These are phyloP conservation scores for Leptinotarsa texana DNA, from an alignment of 1,140 invertebrate species.

Conservation along the genomic window DNA sequence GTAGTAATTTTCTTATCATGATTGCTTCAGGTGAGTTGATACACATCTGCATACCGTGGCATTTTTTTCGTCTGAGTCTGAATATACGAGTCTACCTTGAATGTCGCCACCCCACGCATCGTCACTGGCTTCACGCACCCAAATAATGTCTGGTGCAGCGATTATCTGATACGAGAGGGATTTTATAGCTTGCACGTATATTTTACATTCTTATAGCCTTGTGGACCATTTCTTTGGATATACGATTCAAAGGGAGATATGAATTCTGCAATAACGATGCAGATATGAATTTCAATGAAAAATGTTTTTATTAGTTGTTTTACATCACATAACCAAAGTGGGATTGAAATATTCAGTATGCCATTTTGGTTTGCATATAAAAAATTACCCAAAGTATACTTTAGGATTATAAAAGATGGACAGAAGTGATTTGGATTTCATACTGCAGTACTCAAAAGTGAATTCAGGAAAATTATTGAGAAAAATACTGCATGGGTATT, in stretches of 20 bases:
- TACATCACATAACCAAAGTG: no score
- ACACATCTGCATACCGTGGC: not conserved
- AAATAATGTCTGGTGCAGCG: not conserved
- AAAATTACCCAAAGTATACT: no score
- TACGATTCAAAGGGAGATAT: not conserved
- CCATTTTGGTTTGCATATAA: no score
- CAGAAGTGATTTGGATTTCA: no score
- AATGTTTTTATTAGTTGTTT: not conserved
- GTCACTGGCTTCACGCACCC: slow-evolving; percentile 8
- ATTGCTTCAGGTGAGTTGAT: not conserved
- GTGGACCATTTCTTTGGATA: not conserved
- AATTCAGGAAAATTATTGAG: no score
- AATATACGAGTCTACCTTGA: not conserved
- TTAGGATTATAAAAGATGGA: no score
- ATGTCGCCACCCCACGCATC: not conserved
- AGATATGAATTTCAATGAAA: not conserved
- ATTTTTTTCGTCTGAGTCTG: not conserved
- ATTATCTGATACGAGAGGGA: not conserved
- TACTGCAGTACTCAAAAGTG: no score
- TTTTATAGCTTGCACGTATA: not conserved
- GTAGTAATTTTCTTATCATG: not conserved
- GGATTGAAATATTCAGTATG: no score
- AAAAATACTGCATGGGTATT: no score
- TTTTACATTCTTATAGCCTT: slow-evolving; percentile 18
- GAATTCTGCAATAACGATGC: slow-evolving; percentile 3